Percentiles rank a stretch among this genome's conserved stretches.
Conservation (phyloP, 1,140 invertebrate species). For the Odontomachus brunneus region DNA sequence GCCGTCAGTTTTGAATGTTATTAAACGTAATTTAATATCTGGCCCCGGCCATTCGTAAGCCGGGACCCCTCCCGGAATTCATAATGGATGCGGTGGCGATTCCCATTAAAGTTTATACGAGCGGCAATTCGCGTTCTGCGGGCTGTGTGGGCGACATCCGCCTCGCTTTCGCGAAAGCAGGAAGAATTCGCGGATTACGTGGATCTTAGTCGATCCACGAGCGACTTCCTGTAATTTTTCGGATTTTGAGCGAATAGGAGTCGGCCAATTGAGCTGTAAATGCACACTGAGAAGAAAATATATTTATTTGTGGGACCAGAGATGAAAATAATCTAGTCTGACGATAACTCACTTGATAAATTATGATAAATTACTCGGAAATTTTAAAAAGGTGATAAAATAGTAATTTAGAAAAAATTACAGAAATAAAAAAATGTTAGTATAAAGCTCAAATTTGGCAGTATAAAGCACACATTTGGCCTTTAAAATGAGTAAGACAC, state of each 20-base stretch:
- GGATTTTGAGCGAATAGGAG: neutral
- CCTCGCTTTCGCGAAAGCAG: conserved; percentile 66
- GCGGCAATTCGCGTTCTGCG: conserved; percentile 26
- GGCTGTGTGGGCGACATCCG: conserved; percentile 67
- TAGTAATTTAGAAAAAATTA: no score
- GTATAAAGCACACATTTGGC: no score
- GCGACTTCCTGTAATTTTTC: neutral
- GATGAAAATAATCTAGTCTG: no score
- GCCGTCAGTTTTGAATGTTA: conserved; percentile 70
- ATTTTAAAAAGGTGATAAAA: no score
- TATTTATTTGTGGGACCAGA: no score
- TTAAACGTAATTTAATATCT: conserved; percentile 78
- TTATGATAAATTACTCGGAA: no score
- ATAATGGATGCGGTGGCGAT: conserved; percentile 57
- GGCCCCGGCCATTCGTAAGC: conserved; percentile 39
- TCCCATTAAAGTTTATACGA: conserved; percentile 68
- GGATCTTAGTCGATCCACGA: neutral
- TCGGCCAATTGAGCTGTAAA: no score
- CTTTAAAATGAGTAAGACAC: no score
- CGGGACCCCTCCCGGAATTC: conserved; percentile 64
- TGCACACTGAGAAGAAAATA: no score
- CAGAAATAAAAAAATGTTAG: no score
- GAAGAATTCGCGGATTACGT: conserved; percentile 41
- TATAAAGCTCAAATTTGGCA: no score
- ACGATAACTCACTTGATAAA: no score